These are phyloP conservation scores for Acipenser transmontanus DNA, from an alignment of 2,797 vertebrate species.

Conservation along the genomic window DNA sequence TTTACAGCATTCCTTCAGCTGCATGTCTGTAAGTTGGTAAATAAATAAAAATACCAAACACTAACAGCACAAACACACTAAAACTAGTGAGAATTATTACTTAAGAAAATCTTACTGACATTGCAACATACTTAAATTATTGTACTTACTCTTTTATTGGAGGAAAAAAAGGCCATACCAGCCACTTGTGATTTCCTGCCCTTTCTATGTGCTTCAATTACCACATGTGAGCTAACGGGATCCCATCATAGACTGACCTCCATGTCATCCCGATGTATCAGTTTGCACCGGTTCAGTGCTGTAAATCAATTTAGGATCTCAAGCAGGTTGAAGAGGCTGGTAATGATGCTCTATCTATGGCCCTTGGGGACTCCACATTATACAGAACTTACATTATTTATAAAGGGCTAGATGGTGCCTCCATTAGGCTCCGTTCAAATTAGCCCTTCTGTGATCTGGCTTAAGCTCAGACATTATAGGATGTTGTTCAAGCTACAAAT, in stretches of 20 bases:
- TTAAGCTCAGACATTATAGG: background rate
- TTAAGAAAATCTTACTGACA: background rate
- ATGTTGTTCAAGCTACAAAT: slow-evolving; percentile 6
- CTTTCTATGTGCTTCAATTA: slow-evolving; percentile 4
- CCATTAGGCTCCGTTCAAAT: slow-evolving; percentile 90
- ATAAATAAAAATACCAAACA: background rate
- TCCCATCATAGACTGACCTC: slow-evolving; percentile 77
- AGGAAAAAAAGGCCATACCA: background rate
- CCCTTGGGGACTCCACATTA: slow-evolving; percentile 85
- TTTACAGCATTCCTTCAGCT: too few species aligned
- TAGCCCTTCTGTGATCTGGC: slow-evolving; percentile 64
- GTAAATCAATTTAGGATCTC: slow-evolving; percentile 98
- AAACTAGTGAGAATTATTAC: background rate
- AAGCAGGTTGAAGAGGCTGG: slow-evolving; percentile 88
- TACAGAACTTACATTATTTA: slow-evolving; percentile 99
- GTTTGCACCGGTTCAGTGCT: slow-evolving; percentile 92
- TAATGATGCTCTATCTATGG: slow-evolving; percentile 95
- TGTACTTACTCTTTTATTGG: background rate
- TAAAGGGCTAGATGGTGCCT: slow-evolving; percentile 86
- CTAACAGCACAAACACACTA: background rate
- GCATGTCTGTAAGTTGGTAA: background rate
- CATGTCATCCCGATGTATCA: slow-evolving; percentile 86
- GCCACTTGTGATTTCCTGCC: background rate
- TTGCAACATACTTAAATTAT: too few species aligned
- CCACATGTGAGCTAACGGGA: slow-evolving; percentile 60